Base-by-base conservation (phyloP, 1,140 invertebrate genomes). In the Pseudachorutes palmiensis region DNA sequence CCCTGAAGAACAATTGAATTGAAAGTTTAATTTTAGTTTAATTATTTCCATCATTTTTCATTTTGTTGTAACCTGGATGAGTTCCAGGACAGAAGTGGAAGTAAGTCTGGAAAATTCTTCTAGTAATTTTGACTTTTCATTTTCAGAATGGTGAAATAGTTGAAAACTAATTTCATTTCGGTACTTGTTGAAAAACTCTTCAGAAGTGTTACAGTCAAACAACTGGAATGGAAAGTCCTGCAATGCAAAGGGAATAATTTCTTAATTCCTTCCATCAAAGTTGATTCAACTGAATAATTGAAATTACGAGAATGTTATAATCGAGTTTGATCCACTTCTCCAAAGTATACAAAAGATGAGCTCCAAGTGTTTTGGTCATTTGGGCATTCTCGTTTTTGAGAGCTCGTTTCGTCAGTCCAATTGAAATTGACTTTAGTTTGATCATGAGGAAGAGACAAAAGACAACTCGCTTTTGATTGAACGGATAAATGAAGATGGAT, bases 151-250 rank as follows among this genome's bases (percentile, higher is more conserved):
- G 29, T 78, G 71, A 19, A 82, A 72, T 57, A 77, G 51, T 31
- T 78, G 67, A 1, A 77, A 75, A 3, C 77, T 72, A 26, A 82
- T 75, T n/a, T 70, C 65, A 32, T 78, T 67, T 59, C 78, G 68
- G 60, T 82, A 75, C n/a, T 68, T 75, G 2, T 70, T 49, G 55
- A 78, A 82, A 70, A 83, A 83, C 16, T 79, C 71, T 2, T 64
- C 49, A 68, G 77, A 73, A 12, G 70, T 74, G 1, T 60, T 24
- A 49, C 51, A 64, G 33, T 48, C 66, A 31, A 70, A 64, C 51
- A 72, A 64, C 41, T 62, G 36, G 57, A 63, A 64, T 5, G 70
- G 70, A 60, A 71, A 69, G 22, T 68, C 63, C 65, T 70, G 29
- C 28, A 69, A 33, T 57, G 36, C 45, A 57, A 58, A 16, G 29